Evolutionary conservation across 2,113 vertebrate genomes (phyloP).

Genomic region (Philantomba maxwellii): DNA sequence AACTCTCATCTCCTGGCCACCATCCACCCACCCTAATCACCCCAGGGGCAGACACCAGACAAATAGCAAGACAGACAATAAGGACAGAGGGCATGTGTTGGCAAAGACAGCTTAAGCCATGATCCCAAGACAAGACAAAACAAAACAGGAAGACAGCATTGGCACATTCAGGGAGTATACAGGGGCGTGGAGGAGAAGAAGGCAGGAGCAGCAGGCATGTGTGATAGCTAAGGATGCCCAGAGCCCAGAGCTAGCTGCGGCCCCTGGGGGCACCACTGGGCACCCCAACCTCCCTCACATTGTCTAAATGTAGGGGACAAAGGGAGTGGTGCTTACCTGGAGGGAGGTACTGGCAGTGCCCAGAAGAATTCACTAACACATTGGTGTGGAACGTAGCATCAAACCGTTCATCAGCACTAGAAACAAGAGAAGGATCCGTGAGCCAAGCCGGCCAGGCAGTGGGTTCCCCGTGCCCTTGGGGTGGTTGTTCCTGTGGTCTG

Average conservation of each 20-base stretch:
- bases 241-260: too few relatives aligned
- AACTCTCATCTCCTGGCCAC: too few relatives aligned
- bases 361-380: constrained; percentile 88
- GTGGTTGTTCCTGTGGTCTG: rapidly evolving
- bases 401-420: constrained; percentile 93
- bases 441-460: not conserved
- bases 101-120: not conserved
- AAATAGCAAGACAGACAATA: not conserved
- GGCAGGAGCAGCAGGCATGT: rapidly evolving
- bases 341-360: constrained; percentile 89
- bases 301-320: not conserved
- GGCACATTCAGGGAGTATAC: not conserved
- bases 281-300: too few relatives aligned
- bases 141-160: not conserved
- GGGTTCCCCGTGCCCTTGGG: rapidly evolving
- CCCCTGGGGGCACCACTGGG: rapidly evolving
- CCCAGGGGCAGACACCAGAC: too few relatives aligned
- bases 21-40: too few relatives aligned
- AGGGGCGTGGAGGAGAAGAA: too few relatives aligned
- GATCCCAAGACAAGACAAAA: not conserved
- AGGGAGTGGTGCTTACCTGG: constrained; percentile 85
- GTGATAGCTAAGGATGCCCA: not conserved
- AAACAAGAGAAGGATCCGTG: constrained; percentile 10
- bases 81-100: not conserved
- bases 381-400: constrained; percentile 95